These are phyloP conservation scores for Drosophila arizonae DNA, from an alignment of 1,140 invertebrate species.

Conservation along the genomic window DNA sequence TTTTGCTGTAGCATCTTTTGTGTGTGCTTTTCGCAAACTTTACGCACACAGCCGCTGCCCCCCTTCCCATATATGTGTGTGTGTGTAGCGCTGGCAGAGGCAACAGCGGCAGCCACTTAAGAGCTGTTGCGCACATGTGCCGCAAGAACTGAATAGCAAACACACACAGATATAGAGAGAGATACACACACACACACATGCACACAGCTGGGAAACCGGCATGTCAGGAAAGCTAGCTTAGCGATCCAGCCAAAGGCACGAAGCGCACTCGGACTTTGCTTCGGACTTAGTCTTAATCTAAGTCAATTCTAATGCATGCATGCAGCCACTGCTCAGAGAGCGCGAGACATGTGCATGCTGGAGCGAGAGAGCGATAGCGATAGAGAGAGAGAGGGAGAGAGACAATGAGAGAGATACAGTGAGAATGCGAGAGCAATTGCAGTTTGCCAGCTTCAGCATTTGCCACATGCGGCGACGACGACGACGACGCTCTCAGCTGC, in stretches of 20 bases:
- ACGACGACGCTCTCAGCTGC: conserved; percentile 17
- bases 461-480: conserved; percentile 68
- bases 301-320: conserved; percentile 75
- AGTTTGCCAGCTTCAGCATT: conserved; percentile 63
- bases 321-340: conserved; percentile 13
- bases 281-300: conserved; percentile 65
- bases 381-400: conserved; percentile 9
- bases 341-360: conserved; percentile 4
- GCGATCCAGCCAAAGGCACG: conserved; percentile 46
- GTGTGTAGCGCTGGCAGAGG: conserved; percentile 35
- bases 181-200: conserved; percentile 50
- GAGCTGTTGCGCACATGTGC: conserved; percentile 66
- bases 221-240: conserved; percentile 46
- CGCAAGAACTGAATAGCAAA: conserved; percentile 65
- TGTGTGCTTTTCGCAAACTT: conserved; percentile 56
- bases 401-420: conserved; percentile 1
- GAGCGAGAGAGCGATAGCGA: not conserved
- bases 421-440: conserved; percentile 49
- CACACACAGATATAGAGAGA: conserved; percentile 43
- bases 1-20: conserved; percentile 44
- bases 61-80: conserved; percentile 19
- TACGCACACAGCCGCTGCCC: conserved; percentile 45
- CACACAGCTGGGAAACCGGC: conserved; percentile 54
- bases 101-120: conserved; percentile 66
- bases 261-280: conserved; percentile 55